Percentiles rank a stretch among this genome's conserved stretches.
Evolutionary conservation across 23 tunicate genomes (phyloP).

Genomic region (Halocynthia aurantium): DNA sequence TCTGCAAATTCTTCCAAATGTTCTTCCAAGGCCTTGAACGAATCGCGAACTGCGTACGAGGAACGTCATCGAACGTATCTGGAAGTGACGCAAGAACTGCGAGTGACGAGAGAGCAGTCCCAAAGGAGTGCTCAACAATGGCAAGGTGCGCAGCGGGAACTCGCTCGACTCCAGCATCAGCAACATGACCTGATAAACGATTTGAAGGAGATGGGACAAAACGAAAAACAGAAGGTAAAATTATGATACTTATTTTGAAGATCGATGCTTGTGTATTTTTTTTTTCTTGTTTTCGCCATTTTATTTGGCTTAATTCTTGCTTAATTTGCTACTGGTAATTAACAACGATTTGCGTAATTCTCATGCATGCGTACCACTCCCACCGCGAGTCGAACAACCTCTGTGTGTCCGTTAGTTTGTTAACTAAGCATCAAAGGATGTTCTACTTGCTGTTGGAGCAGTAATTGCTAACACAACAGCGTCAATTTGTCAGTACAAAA

Average conservation of each 20-base stretch:
- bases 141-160: constrained; percentile 44
- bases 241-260: neutral
- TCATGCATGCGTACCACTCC: neutral
- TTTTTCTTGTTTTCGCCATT: neutral
- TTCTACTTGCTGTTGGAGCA: constrained; percentile 19
- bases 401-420: neutral
- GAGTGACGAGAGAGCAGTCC: constrained; percentile 45
- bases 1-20: neutral
- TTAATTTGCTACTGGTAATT: neutral
- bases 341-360: too few relatives aligned
- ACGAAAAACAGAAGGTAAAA: constrained; percentile 41
- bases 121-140: constrained; percentile 27
- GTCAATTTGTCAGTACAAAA: too few relatives aligned
- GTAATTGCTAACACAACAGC: too few relatives aligned
- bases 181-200: constrained; percentile 33
- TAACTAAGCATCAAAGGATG: constrained; percentile 11
- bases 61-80: constrained; percentile 48
- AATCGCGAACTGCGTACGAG: constrained; percentile 44
- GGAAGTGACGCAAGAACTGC: constrained; percentile 53
- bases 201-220: constrained; percentile 24
- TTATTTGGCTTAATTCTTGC: neutral
- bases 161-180: constrained; percentile 23
- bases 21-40: constrained; percentile 23
- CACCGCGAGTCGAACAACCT: constrained; percentile 15
- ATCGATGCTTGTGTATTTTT: neutral